These are phyloP conservation scores for Dallia pectoralis DNA, from an alignment of 2,797 vertebrate species.

Conservation along the genomic window DNA sequence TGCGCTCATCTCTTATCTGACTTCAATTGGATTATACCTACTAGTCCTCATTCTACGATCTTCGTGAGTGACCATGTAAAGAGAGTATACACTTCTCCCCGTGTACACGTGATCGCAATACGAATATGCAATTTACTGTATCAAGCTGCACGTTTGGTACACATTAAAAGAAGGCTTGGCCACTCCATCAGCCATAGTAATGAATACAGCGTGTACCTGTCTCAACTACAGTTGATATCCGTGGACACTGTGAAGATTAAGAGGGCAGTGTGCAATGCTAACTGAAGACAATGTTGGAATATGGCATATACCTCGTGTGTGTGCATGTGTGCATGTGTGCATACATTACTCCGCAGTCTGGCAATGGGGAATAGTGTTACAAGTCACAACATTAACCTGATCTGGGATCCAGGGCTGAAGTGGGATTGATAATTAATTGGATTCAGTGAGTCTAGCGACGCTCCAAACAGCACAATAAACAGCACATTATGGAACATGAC, in stretches of 20 bases:
- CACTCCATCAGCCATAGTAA: no score
- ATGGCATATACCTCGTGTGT: no score
- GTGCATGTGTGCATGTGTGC: conserved; percentile 3
- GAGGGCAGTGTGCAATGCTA: no score
- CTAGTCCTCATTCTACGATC: conserved; percentile 18
- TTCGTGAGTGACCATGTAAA: conserved; percentile 32
- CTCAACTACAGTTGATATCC: no score
- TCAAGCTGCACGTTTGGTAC: no score
- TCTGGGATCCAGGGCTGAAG: conserved; percentile 46
- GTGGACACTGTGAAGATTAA: no score
- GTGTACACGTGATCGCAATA: no score
- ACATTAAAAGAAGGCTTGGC: no score
- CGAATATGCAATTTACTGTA: no score
- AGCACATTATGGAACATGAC: conserved; percentile 9
- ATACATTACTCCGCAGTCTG: conserved; percentile 29
- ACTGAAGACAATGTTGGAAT: no score
- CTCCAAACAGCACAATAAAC: conserved; percentile 44
- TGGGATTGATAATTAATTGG: conserved; percentile 63
- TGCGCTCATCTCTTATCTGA: conserved; percentile 1
- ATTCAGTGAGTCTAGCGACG: conserved; percentile 34
- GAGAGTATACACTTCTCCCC: no score
- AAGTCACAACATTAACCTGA: conserved; percentile 59
- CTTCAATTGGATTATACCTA: conserved; percentile 30
- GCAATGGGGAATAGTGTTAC: conserved; percentile 20
- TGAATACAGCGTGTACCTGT: no score